Evolutionary conservation across 2,888 invertebrate genomes (phyloP).

Genomic region (Trissolcus brochymenae): DNA sequence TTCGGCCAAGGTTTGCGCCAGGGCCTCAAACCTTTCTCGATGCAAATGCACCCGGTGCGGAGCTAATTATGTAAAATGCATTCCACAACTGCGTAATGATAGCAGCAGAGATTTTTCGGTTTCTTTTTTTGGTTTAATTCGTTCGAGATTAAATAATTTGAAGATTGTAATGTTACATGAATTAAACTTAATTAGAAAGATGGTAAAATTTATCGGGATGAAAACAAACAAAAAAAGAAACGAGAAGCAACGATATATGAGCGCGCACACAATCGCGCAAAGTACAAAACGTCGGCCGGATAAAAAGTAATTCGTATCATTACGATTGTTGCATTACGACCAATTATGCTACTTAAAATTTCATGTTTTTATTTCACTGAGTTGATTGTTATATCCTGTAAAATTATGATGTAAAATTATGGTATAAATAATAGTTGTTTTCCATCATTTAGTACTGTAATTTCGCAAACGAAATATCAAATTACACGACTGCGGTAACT

Average conservation of each 20-base stretch:
- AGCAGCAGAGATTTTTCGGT: too few species aligned
- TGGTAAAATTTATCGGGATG: not conserved
- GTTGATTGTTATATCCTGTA: slow-evolving; percentile 45
- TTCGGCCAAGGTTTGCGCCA: not conserved
- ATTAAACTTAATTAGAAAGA: not conserved
- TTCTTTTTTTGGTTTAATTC: too few species aligned
- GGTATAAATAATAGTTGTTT: slow-evolving; percentile 46
- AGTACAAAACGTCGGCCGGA: slow-evolving; percentile 2
- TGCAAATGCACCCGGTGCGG: not conserved
- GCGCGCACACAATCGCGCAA: slow-evolving; percentile 4
- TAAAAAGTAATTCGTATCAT: slow-evolving; percentile 30
- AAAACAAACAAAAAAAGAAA: not conserved
- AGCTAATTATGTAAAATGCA: not conserved
- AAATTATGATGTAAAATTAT: slow-evolving; percentile 46
- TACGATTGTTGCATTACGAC: slow-evolving; percentile 27
- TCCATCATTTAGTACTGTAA: slow-evolving; percentile 51
- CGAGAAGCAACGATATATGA: not conserved
- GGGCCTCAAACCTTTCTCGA: too few species aligned
- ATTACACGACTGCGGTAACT: slow-evolving; percentile 35
- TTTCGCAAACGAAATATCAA: slow-evolving; percentile 48
- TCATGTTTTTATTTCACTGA: slow-evolving; percentile 47
- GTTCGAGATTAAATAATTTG: too few species aligned
- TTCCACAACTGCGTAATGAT: too few species aligned
- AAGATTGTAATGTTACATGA: too few species aligned
- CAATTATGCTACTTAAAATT: slow-evolving; percentile 32